These are phyloP conservation scores for Falco columbarius DNA, from an alignment of 2,797 vertebrate genomes.

Conservation along the genomic window DNA sequence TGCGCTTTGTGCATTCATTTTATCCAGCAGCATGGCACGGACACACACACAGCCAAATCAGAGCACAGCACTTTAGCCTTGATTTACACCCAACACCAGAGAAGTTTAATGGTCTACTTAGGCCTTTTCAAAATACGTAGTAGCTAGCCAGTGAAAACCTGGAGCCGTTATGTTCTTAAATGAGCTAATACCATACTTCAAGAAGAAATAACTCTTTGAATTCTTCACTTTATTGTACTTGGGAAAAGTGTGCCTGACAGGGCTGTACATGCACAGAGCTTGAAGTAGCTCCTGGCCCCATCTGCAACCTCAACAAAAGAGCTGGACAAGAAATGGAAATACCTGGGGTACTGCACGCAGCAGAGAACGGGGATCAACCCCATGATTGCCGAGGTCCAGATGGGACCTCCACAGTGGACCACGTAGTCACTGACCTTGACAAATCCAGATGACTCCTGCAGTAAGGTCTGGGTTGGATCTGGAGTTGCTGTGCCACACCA, in stretches of 20 bases:
- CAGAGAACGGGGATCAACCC: rapidly evolving
- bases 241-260: neutral
- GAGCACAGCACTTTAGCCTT: neutral
- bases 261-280: neutral
- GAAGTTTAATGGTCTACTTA: neutral
- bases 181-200: neutral
- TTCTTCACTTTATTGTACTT: neutral
- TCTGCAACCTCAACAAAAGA: neutral
- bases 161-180: neutral
- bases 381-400: rapidly evolving
- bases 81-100: neutral
- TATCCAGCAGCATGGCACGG: neutral
- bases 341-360: neutral
- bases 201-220: neutral
- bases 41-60: neutral
- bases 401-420: rapidly evolving
- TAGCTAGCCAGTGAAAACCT: neutral
- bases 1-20: neutral
- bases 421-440: rapidly evolving
- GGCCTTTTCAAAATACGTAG: neutral
- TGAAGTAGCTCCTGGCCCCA: neutral
- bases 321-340: neutral
- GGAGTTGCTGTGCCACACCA: neutral
- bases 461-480: neutral
- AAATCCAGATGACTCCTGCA: neutral